Base-by-base conservation (phyloP, 2,113 vertebrate genomes). In the Heterotilapia buettikoferi region DNA sequence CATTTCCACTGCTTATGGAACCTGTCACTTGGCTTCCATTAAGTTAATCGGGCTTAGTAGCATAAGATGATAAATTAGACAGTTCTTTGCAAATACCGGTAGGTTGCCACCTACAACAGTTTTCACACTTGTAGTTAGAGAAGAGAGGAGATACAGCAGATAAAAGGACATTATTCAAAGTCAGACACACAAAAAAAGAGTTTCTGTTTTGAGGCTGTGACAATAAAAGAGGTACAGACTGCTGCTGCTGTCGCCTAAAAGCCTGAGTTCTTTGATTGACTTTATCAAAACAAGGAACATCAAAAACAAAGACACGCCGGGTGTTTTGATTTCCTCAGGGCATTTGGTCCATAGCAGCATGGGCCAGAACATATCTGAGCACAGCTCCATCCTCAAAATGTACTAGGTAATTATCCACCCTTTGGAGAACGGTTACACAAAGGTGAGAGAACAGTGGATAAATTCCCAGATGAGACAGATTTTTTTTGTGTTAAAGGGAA, bases 11-110 rank as follows among this genome's bases (percentile, higher is more conserved):
- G 80, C 92, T 91, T 91, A 95, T 66, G 84, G 89, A 57, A 79
- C 38, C 88, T 52, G 86, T 93, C 94, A 93, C 95, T 95, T 92
- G 85, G 66, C 92, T 86, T 96, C 91, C 93, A 96, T 95, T 96
- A 96, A 93, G 93, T 91, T 94, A 95, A 96, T 95, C 91, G 92
- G 81, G 87, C 90, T 86, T 86, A 89, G 91, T 81, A 92, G 92
- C 90, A 78, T 83, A 43, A 40, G 81, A 90, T 73, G 84, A 96
- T 93, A 91, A 95, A 96, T 95, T 90, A 89, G 81, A 82, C 26
- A 47, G 86, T 66, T 68, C 54, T 53, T 85, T 84, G 73, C 7
- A 85, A 85, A 81, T 73, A 83, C 38, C 10, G 68, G 47, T 76
- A 26, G n/a, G 76, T 33, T 76, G 38, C 26, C 56, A 92, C 63